A percentile compares a stretch with the other conserved stretches of the same genome.
These are phyloP conservation scores for Cebus imitator DNA, from an alignment of 2,113 vertebrate genomes.

Conservation along the genomic window DNA sequence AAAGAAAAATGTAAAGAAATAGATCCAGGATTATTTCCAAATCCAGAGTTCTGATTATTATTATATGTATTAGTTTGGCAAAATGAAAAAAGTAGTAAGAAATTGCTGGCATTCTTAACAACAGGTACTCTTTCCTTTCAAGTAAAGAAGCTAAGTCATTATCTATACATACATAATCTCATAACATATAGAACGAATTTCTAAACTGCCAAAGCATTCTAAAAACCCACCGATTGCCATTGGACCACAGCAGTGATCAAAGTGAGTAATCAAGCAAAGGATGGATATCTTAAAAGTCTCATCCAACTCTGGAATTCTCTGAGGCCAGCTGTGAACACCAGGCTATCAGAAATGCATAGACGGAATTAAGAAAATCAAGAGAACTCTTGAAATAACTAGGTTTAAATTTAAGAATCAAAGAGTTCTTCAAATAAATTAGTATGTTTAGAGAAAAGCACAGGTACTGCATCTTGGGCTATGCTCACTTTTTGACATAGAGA, in stretches of 20 bases:
- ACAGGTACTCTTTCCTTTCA: background rate
- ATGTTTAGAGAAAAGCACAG: background rate
- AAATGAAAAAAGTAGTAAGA: background rate
- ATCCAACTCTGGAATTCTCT: slow-evolving; percentile 1
- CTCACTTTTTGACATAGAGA: background rate
- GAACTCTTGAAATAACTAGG: background rate
- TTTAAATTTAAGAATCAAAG: background rate
- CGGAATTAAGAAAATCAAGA: background rate
- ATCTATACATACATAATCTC: background rate
- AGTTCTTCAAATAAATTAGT: background rate
- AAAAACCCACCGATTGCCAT: slow-evolving; percentile 15
- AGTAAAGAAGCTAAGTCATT: background rate
- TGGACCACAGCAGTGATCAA: background rate
- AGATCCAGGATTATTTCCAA: background rate
- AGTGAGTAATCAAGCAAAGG: background rate
- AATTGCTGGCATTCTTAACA: background rate
- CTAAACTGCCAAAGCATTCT: background rate
- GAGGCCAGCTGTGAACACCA: background rate
- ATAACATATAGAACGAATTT: background rate
- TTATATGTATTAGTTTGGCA: background rate
- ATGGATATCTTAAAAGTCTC: background rate
- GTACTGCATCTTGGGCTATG: background rate
- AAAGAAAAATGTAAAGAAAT: slow-evolving; percentile 7
- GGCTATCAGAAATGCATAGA: background rate
- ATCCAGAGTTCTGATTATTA: slow-evolving; percentile 31